Conservation (phyloP, 2,113 vertebrate species). For the Amazona vittata region DNA sequence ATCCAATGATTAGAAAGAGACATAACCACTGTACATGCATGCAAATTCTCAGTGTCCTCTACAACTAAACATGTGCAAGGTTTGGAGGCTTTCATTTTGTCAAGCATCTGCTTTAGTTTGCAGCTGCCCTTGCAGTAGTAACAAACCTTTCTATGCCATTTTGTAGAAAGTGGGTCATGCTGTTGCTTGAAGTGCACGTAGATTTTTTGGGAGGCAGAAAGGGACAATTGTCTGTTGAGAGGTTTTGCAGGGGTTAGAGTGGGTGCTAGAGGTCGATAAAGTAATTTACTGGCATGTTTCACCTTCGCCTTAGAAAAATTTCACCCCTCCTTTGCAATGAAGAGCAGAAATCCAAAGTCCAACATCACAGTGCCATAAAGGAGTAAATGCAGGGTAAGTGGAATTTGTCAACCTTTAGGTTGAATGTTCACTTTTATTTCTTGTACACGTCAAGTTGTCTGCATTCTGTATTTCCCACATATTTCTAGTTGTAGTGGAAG, state of each 20-base stretch:
- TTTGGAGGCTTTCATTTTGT: background rate
- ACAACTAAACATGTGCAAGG: background rate
- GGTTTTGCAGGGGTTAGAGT: background rate
- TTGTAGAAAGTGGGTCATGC: background rate
- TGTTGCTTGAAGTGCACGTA: background rate
- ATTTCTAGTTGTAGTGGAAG: background rate
- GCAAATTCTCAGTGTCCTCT: background rate
- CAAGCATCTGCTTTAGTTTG: background rate
- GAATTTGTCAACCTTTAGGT: background rate
- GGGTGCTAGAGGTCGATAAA: background rate
- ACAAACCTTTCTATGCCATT: background rate
- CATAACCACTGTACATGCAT: accelerated
- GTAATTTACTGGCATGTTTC: background rate
- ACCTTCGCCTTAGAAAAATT: background rate
- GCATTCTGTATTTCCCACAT: background rate
- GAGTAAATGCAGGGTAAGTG: background rate
- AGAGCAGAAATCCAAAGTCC: background rate
- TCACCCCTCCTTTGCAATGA: background rate
- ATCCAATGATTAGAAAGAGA: background rate
- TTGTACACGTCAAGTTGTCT: background rate
- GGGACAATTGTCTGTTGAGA: background rate
- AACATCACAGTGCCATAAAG: background rate
- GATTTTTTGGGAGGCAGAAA: background rate
- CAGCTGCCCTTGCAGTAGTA: background rate
- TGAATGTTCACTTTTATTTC: conserved; percentile 22